A percentile compares a stretch with the other conserved stretches of the same genome.
These are phyloP conservation scores for Malurus elegans DNA, from an alignment of 2,113 vertebrate species.

Conservation along the genomic window DNA sequence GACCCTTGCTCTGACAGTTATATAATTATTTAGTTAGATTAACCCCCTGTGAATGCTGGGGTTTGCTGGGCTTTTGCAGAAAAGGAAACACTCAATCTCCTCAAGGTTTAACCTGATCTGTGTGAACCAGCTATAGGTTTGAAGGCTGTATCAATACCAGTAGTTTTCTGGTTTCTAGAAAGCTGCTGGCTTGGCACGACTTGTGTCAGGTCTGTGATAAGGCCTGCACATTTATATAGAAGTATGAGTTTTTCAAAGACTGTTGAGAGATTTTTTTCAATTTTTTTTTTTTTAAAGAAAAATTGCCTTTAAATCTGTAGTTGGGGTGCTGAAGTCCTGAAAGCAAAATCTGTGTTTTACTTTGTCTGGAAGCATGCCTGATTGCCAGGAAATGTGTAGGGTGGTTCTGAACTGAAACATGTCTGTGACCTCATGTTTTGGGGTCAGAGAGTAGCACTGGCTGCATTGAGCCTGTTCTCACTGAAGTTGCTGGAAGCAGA, in stretches of 20 bases:
- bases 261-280: neutral
- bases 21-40: neutral
- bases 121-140: neutral
- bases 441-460: rapidly evolving
- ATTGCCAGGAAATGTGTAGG: neutral
- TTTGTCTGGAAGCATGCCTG: neutral
- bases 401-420: neutral
- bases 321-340: neutral
- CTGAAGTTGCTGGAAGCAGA: neutral
- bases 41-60: neutral
- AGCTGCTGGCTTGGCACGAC: neutral
- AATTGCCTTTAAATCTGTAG: neutral
- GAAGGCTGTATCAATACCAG: neutral
- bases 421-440: neutral
- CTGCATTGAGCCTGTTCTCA: neutral
- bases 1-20: neutral
- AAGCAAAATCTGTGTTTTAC: neutral
- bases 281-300: neutral
- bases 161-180: neutral
- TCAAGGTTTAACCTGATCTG: neutral
- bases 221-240: neutral
- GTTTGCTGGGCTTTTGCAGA: neutral
- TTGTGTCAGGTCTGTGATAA: neutral
- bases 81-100: neutral
- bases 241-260: neutral